Percentiles rank a stretch among this genome's conserved stretches.
phyloP scores from a whole-genome alignment of 2,797 vertebrate genomes.

The Martes flavigula region DNA sequence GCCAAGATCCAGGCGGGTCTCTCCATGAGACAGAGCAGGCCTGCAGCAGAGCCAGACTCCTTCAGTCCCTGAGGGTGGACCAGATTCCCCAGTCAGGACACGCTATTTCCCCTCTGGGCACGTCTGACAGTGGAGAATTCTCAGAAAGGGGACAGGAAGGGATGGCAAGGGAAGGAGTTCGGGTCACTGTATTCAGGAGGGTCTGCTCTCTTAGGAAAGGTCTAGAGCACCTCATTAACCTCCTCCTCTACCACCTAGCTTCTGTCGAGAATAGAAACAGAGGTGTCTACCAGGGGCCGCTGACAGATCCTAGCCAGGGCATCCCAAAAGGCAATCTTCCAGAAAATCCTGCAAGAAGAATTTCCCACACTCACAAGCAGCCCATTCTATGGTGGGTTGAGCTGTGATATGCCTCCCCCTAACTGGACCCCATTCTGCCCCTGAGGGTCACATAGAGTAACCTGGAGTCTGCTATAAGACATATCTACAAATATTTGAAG shows the following conservation, averaged over 20 bases:
- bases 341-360: not conserved
- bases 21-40: not conserved
- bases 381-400: not conserved
- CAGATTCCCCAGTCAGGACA: not conserved
- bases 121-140: not conserved
- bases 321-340: not conserved
- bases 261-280: not conserved
- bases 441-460: not conserved
- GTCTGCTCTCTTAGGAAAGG: not conserved
- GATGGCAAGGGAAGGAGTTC: not conserved
- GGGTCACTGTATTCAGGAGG: not conserved
- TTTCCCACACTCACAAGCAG: not conserved
- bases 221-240: not conserved
- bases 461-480: not conserved
- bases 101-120: not conserved
- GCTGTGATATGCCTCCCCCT: not conserved
- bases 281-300: not conserved
- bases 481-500: not conserved
- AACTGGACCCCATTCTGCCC: not conserved
- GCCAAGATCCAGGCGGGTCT: not conserved
- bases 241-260: not conserved
- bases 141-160: not conserved
- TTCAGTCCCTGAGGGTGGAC: not conserved
- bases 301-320: not conserved
- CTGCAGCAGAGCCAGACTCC: not conserved